Evolutionary conservation across 2,113 vertebrate genomes (phyloP).

Genomic region (Oncorhynchus nerka): DNA sequence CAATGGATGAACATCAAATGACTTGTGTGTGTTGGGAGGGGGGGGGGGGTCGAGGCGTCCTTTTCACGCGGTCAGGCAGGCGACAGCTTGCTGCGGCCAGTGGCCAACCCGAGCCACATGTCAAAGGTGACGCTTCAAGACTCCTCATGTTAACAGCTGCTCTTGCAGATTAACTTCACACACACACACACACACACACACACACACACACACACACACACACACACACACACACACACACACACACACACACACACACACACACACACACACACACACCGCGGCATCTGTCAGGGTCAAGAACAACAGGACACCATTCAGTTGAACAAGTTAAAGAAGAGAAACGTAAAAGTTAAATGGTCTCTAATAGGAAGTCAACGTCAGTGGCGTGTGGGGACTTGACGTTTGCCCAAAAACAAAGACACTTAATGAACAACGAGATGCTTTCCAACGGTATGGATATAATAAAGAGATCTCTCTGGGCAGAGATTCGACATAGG

Average conservation of each 20-base stretch:
- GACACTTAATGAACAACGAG: conserved; percentile 62
- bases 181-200: too few relatives aligned
- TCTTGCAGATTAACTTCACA: conserved; percentile 77
- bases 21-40: too few relatives aligned
- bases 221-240: conserved; percentile 79
- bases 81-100: conserved; percentile 85
- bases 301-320: conserved; percentile 56
- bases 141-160: conserved; percentile 87
- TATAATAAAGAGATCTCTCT: background rate
- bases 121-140: conserved; percentile 92
- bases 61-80: conserved; percentile 63
- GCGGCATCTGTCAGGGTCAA: conserved; percentile 80
- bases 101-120: conserved; percentile 77
- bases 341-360: conserved; percentile 71
- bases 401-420: conserved; percentile 69
- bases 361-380: conserved; percentile 74
- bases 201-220: conserved; percentile 52
- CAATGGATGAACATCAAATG: conserved; percentile 36
- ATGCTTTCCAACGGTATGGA: conserved; percentile 56
- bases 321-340: conserved; percentile 71
- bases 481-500: background rate
- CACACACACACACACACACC: conserved; percentile 64
- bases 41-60: conserved; percentile 65
- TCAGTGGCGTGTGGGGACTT: conserved; percentile 64
- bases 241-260: conserved; percentile 79